Conservation (phyloP, 2,797 vertebrate species). For the Oophaga sylvatica region DNA sequence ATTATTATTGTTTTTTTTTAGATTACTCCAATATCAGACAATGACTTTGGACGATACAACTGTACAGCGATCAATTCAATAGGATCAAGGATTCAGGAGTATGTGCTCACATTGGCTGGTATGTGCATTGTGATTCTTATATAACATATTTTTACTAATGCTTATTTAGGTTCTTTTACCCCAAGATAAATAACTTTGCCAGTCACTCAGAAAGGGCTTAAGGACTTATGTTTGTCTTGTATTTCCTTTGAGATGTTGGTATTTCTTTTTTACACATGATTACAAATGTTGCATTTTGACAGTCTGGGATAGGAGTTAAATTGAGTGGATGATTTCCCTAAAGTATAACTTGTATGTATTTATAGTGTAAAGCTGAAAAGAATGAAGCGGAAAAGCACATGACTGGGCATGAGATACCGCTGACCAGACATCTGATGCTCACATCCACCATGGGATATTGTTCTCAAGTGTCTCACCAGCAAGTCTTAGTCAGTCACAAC, state of each 20-base stretch:
- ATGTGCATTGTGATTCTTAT: conserved; percentile 69
- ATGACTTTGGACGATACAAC: conserved; percentile 94
- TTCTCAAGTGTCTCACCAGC: background rate
- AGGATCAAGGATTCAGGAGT: conserved; percentile 91
- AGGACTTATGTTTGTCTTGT: background rate
- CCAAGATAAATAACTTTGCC: background rate
- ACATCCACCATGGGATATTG: background rate
- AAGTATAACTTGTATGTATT: background rate
- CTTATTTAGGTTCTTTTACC: background rate
- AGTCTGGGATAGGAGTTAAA: background rate
- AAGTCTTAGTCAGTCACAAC: background rate
- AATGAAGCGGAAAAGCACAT: background rate
- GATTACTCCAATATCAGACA: conserved; percentile 94
- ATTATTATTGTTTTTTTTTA: conserved; percentile 59
- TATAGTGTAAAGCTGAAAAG: background rate
- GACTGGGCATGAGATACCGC: background rate
- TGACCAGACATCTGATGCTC: background rate
- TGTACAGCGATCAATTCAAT: conserved; percentile 96
- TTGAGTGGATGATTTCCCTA: conserved; percentile 7
- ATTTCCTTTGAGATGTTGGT: background rate
- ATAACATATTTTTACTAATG: background rate
- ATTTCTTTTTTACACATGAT: conserved; percentile 6
- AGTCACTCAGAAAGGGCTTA: conserved; percentile 11
- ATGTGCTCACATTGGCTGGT: conserved; percentile 94
- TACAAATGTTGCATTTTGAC: background rate